Base-by-base conservation (phyloP, 2,797 vertebrate genomes). In the Gymnocypris eckloni region DNA sequence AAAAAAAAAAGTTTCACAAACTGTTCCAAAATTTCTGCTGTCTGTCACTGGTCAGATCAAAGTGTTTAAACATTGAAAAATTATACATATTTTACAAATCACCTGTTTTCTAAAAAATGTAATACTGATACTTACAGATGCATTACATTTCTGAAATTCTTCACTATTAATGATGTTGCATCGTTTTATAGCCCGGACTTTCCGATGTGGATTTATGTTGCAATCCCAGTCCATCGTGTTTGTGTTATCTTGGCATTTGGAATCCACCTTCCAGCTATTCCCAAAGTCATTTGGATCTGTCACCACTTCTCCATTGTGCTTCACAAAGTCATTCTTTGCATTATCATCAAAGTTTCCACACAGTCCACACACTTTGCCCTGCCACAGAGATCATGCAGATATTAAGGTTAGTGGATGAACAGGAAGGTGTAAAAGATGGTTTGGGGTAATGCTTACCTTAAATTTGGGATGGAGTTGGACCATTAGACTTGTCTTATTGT, bases 301-400 rank as follows among this genome's bases (percentile, higher is more conserved):
- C 82, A 96, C 96, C 83, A 95, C 81, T 22, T 95, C 95, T 77
- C 95, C 95, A 81, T 91, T 93, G 87, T 95, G 94, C 52, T 95
- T 95, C 73, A 94, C 95, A 76, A 96, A 97, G 87, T 98, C 97
- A 66, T 97, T 97, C 79, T 92, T 95, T 4, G 91, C 90, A 73
- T 94, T 94, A 8, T 95, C 95, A 72, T 98, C 97, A 20, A 94
- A 97, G 91, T 97, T 95, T 20, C 97, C 97, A 91, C 97, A 98
- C 59, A 98, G 92, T 84, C 97, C 97, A 90, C 97, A 98, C 78
- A 97, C 91, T 81, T 94, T 94, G 18, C 96, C 95, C 97, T 98
- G 85, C 25, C 86, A 69, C 70, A 72, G 83, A 86, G 18, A 2
- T 87, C 20, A 85, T 4, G 4, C 4, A 22, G 0, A 0, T 1